phyloP scores from a whole-genome alignment of 2,113 vertebrate genomes.

The Phalacrocorax pelagicus region DNA sequence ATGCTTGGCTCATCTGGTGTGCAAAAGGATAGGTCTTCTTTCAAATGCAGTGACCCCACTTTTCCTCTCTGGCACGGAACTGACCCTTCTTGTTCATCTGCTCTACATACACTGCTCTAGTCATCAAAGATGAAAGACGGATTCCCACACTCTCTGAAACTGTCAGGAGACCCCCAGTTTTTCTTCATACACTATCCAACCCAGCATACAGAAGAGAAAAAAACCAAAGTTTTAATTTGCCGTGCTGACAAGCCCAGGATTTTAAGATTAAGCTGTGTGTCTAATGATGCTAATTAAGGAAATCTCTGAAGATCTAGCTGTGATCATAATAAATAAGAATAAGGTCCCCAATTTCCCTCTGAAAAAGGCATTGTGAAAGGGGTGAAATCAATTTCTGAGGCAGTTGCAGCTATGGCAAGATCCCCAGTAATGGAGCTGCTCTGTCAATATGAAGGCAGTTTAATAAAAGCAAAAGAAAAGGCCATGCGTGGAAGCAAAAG shows the following conservation, averaged over 20 bases:
- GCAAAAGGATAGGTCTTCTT: not conserved
- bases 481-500: too few relatives aligned
- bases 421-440: not conserved
- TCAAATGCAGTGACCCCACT: not conserved
- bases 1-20: not conserved
- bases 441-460: too few relatives aligned
- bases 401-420: not conserved
- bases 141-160: slow-evolving; percentile 43
- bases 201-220: not conserved
- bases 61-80: not conserved
- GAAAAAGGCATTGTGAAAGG: not conserved
- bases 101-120: not conserved
- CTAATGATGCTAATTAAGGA: slow-evolving; percentile 63
- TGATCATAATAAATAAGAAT: slow-evolving; percentile 57
- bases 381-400: not conserved
- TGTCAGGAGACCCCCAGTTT: slow-evolving; percentile 14
- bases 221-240: slow-evolving; percentile 31
- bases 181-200: not conserved
- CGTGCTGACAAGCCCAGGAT: slow-evolving; percentile 51
- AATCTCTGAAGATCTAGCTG: slow-evolving; percentile 50
- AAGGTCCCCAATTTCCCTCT: slow-evolving; percentile 21
- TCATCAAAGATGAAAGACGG: slow-evolving; percentile 39
- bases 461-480: too few relatives aligned
- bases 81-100: not conserved
- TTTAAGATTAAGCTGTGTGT: slow-evolving; percentile 65